These are phyloP conservation scores for Pseudococcus longispinus DNA, from an alignment of 2,888 invertebrate species.

Conservation along the genomic window DNA sequence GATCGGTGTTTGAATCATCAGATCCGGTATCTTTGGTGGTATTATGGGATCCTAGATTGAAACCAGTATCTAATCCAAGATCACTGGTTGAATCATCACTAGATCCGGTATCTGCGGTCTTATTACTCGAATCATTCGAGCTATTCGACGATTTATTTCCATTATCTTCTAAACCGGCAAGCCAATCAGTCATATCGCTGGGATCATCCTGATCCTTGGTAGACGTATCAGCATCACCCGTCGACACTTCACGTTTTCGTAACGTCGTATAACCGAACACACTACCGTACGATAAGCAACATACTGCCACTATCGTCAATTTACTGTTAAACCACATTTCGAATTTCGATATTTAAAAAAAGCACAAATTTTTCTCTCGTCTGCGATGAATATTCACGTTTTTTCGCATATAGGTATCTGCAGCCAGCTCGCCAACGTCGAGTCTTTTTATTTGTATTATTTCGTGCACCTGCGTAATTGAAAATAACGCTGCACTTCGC, in stretches of 20 bases:
- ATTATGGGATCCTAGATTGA: neutral
- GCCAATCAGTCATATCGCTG: neutral
- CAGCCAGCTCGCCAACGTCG: neutral
- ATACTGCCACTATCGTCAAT: neutral
- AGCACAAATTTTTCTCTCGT: neutral
- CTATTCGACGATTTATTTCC: neutral
- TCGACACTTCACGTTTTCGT: neutral
- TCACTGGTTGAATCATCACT: neutral
- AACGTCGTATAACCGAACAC: neutral
- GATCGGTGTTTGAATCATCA: no score
- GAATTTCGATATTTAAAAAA: neutral
- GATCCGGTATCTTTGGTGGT: neutral
- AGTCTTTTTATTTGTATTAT: conserved; percentile 10
- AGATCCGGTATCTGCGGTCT: neutral
- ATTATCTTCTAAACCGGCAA: neutral
- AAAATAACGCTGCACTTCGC: neutral
- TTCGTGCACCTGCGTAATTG: conserved; percentile 34
- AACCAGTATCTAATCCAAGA: neutral
- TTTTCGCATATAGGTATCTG: conserved; percentile 23
- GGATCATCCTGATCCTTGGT: neutral
- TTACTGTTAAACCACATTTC: neutral
- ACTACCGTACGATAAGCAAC: neutral
- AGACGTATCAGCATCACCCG: no score
- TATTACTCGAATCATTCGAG: neutral
- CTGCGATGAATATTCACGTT: neutral